Conservation (phyloP, 2,888 invertebrate species). For the Eilema caniola region DNA sequence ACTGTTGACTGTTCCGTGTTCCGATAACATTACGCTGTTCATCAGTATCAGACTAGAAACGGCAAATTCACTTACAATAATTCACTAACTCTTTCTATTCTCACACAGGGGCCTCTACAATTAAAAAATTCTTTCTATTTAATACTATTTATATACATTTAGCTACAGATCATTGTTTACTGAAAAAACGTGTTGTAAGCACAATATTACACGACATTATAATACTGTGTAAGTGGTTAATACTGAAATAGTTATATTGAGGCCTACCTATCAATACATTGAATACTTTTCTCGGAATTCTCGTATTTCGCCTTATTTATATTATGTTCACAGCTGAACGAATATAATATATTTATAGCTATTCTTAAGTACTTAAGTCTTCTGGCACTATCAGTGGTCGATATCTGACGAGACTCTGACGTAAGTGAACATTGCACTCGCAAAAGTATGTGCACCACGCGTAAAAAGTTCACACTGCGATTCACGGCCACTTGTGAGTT, state of each 20-base stretch:
- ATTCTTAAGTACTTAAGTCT: slow-evolving; percentile 61
- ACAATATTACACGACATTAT: slow-evolving; percentile 31
- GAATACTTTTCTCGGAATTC: slow-evolving; percentile 51
- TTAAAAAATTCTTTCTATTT: slow-evolving; percentile 40
- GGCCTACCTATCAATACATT: slow-evolving; percentile 40
- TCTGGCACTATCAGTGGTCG: slow-evolving; percentile 58
- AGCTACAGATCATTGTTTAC: slow-evolving; percentile 41
- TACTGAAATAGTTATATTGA: slow-evolving; percentile 41
- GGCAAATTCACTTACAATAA: slow-evolving; percentile 42
- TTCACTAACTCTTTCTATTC: slow-evolving; percentile 31
- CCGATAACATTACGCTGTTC: slow-evolving; percentile 5
- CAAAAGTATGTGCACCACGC: slow-evolving; percentile 45
- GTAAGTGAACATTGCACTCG: slow-evolving; percentile 36
- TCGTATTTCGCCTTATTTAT: slow-evolving; percentile 51
- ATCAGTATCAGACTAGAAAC: slow-evolving; percentile 56
- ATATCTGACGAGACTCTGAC: slow-evolving; percentile 46
- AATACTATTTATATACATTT: slow-evolving; percentile 50
- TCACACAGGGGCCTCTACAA: slow-evolving; percentile 35
- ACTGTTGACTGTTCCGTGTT: background rate
- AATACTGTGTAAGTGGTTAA: slow-evolving; percentile 43
- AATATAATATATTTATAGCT: slow-evolving; percentile 48
- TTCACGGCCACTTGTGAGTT: slow-evolving; percentile 44
- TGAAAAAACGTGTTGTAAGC: slow-evolving; percentile 31
- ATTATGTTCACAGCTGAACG: slow-evolving; percentile 56
- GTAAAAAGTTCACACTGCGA: slow-evolving; percentile 49